Percentiles rank a stretch among this genome's conserved stretches.
Conservation (phyloP, 2,113 vertebrate genomes). For the Rhabdornis inornatus region DNA sequence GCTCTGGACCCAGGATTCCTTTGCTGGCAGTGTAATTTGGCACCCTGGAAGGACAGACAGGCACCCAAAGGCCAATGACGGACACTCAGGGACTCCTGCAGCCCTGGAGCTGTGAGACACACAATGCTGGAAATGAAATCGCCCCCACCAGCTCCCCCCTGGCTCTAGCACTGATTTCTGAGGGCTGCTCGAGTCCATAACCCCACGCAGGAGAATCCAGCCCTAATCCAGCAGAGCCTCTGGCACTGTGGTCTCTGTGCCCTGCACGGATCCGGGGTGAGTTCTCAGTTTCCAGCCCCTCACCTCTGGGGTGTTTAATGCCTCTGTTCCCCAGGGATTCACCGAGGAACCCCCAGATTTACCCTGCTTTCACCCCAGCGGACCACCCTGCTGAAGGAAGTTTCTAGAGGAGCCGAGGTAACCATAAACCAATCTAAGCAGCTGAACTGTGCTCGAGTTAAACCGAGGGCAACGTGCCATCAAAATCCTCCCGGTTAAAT, state of each 20-base stretch:
- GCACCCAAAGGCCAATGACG: not conserved
- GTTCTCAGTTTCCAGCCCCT: not conserved
- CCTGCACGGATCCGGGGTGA: not conserved
- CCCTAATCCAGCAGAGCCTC: not conserved
- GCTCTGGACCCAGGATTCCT: not conserved
- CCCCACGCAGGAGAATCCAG: not conserved
- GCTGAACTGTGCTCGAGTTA: not conserved
- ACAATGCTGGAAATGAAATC: not conserved
- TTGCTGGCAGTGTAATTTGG: not conserved
- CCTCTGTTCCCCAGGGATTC: not conserved
- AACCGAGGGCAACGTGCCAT: slow-evolving; percentile 6
- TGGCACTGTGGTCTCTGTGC: not conserved
- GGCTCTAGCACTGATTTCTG: not conserved
- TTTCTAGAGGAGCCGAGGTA: not conserved
- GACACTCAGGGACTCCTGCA: not conserved
- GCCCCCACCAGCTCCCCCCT: not conserved
- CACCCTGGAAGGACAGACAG: not conserved
- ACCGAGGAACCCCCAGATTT: not conserved
- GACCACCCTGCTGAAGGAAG: slow-evolving; percentile 31
- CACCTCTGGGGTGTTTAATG: not conserved
- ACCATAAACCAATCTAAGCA: not conserved
- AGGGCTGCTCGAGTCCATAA: not conserved
- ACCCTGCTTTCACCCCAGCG: not conserved
- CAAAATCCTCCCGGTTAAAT: slow-evolving; percentile 1
- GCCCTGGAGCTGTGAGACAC: not conserved